Evolutionary conservation across 2,797 vertebrate species (phyloP).

Genomic region (Phataginus tetradactyla): DNA sequence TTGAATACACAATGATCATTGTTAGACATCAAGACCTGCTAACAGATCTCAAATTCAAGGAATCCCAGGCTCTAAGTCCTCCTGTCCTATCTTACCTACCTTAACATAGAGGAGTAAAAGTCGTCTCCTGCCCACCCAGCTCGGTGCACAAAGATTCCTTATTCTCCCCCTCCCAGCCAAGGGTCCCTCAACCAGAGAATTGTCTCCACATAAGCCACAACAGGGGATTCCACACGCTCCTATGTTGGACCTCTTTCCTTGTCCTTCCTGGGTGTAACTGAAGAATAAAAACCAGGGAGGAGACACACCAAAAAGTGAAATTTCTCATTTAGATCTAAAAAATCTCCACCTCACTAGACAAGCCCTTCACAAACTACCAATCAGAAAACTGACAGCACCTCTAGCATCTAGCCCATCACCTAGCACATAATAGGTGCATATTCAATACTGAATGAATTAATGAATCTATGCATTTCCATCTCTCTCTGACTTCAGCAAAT

Average conservation of each 20-base stretch:
- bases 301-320: neutral
- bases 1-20: neutral
- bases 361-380: neutral
- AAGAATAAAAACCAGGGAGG: neutral
- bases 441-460: neutral
- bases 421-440: neutral
- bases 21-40: neutral
- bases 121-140: neutral
- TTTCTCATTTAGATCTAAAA: neutral
- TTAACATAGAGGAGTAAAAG: neutral
- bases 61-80: neutral
- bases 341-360: neutral
- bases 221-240: neutral
- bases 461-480: neutral
- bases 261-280: neutral
- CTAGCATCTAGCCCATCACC: neutral
- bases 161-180: neutral
- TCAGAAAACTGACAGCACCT: neutral
- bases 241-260: neutral
- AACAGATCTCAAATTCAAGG: neutral
- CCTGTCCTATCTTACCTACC: neutral
- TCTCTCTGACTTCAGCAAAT: neutral
- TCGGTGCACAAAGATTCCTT: neutral
- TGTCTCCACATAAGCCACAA: neutral
- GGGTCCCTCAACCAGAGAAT: neutral